Evolutionary conservation across 2,888 invertebrate species (phyloP).

Genomic region (Coronaproctus castanopsis): DNA sequence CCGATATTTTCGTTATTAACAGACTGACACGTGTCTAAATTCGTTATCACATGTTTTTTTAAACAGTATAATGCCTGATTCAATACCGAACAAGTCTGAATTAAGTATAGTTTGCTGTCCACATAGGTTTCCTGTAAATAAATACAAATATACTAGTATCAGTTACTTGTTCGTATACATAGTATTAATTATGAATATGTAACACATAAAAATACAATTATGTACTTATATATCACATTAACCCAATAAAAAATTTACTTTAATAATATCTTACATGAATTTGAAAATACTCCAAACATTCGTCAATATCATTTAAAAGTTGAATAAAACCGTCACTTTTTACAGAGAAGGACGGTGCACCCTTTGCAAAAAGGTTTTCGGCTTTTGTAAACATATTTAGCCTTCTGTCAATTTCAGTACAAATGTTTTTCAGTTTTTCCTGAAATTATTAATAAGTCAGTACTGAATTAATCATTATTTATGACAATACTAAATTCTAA

Average conservation of each 20-base stretch:
- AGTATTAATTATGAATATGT: background rate
- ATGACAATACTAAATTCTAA: too few species aligned
- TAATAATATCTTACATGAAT: slow-evolving; percentile 63
- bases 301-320: slow-evolving; percentile 63
- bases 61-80: slow-evolving; percentile 13
- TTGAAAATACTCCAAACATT: slow-evolving; percentile 64
- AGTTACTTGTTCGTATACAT: too few species aligned
- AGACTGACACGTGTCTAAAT: background rate
- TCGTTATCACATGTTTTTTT: slow-evolving; percentile 3
- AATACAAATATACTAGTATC: too few species aligned
- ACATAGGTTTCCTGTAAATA: background rate
- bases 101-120: background rate
- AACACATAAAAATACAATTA: slow-evolving; percentile 6
- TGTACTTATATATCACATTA: too few species aligned
- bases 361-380: slow-evolving; percentile 56
- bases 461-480: too few species aligned
- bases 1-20: too few species aligned
- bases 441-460: too few species aligned
- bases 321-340: slow-evolving; percentile 65
- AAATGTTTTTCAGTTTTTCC: slow-evolving; percentile 55
- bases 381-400: slow-evolving; percentile 71
- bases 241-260: too few species aligned
- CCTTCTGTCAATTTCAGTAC: slow-evolving; percentile 56
- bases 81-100: background rate
- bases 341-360: slow-evolving; percentile 57